Conservation (phyloP, 1,140 invertebrate genomes). For the Drosophila guanche region DNA sequence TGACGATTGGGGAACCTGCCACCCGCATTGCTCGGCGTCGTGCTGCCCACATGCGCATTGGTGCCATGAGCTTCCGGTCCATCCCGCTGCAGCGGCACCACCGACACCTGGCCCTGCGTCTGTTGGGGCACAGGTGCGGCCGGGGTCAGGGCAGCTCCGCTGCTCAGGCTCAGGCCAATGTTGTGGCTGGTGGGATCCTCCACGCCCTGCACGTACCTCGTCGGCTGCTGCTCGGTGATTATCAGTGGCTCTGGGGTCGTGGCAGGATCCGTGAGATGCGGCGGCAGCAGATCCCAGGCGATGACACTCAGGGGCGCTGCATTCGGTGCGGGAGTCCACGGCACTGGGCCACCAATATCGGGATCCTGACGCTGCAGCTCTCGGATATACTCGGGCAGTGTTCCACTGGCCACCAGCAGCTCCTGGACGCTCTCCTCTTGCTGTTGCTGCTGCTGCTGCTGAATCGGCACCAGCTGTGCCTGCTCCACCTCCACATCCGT, state of each 20-base stretch:
- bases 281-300: constrained; percentile 79
- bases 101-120: constrained; percentile 30
- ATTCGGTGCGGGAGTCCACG: constrained; percentile 61
- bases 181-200: constrained; percentile 63
- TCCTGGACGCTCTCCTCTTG: constrained; percentile 24
- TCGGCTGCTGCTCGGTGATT: constrained; percentile 58
- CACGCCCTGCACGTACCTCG: constrained; percentile 45
- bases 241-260: constrained; percentile 44
- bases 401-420: constrained; percentile 21
- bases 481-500: constrained; percentile 69
- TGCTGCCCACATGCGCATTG: constrained; percentile 69
- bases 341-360: constrained; percentile 69
- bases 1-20: constrained; percentile 53
- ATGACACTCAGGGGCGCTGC: constrained; percentile 65
- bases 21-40: constrained; percentile 37
- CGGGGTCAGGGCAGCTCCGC: constrained; percentile 43
- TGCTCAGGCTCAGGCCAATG: constrained; percentile 60
- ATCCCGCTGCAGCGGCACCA: constrained; percentile 26
- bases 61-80: constrained; percentile 58
- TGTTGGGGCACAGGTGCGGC: constrained; percentile 13
- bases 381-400: constrained; percentile 65
- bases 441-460: constrained; percentile 16
- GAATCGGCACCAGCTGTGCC: constrained; percentile 60
- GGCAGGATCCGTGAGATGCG: constrained; percentile 21
- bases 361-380: constrained; percentile 70